These are phyloP conservation scores for Euproctis similis DNA, from an alignment of 2,888 invertebrate genomes.

Conservation along the genomic window DNA sequence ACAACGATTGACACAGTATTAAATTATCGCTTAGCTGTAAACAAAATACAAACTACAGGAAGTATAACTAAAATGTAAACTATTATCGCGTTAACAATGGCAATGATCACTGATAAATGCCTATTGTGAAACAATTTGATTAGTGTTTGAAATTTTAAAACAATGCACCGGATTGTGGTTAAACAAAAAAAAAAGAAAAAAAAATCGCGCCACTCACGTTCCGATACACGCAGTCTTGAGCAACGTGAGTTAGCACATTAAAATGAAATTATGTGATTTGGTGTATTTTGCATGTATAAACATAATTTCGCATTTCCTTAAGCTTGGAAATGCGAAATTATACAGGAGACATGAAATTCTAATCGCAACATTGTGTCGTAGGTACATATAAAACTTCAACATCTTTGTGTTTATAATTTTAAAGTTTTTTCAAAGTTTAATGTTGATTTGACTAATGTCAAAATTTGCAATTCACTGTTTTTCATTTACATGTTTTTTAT, in stretches of 20 bases:
- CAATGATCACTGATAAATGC: slow-evolving; percentile 46
- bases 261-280: slow-evolving; percentile 38
- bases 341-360: slow-evolving; percentile 30
- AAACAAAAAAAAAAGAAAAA: too few relatives aligned
- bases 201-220: slow-evolving; percentile 53
- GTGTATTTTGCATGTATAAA: slow-evolving; percentile 29
- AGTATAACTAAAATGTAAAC: slow-evolving; percentile 46
- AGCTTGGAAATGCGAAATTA: slow-evolving; percentile 2
- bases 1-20: slow-evolving; percentile 7
- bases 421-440: too few relatives aligned
- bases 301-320: too few relatives aligned
- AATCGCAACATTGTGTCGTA: slow-evolving; percentile 16
- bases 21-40: slow-evolving; percentile 25
- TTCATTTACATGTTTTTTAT: too few relatives aligned
- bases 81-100: slow-evolving; percentile 61
- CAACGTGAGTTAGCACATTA: slow-evolving; percentile 36
- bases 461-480: too few relatives aligned
- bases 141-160: slow-evolving; percentile 41
- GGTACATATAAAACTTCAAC: too few relatives aligned
- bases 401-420: too few relatives aligned
- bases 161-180: slow-evolving; percentile 34
- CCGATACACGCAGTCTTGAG: slow-evolving; percentile 32
- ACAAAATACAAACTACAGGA: slow-evolving; percentile 50
- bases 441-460: too few relatives aligned
- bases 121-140: slow-evolving; percentile 51